These are phyloP conservation scores for Calephelis perditalis DNA, from an alignment of 2,888 invertebrate genomes.

Conservation along the genomic window DNA sequence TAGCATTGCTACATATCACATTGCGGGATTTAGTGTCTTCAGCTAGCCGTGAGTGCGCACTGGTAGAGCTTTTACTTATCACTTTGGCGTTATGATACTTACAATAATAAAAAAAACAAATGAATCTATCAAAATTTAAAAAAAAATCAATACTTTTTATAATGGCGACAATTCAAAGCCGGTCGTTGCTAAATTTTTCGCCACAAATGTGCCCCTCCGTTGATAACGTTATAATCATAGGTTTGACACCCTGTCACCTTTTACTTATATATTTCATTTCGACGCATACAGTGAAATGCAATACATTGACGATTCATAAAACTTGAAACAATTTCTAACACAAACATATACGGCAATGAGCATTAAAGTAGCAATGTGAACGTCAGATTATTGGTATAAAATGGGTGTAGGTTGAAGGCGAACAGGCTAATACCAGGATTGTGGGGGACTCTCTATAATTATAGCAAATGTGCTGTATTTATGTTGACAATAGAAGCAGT, in stretches of 20 bases:
- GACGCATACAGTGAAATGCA: not conserved
- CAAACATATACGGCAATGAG: conserved; percentile 35
- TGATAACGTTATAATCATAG: conserved; percentile 71
- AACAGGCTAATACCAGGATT: conserved; percentile 61
- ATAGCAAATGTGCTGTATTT: conserved; percentile 66
- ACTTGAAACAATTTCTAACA: not conserved
- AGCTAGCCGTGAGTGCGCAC: too few species aligned
- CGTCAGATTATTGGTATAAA: conserved; percentile 33
- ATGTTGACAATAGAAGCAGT: conserved; percentile 52
- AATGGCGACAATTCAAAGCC: conserved; percentile 19
- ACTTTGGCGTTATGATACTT: too few species aligned
- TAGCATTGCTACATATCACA: too few species aligned
- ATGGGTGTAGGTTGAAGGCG: conserved; percentile 44
- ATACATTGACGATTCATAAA: not conserved
- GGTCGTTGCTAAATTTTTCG: conserved; percentile 46
- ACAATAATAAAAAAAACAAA: too few species aligned
- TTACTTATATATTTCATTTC: conserved; percentile 18
- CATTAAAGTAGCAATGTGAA: conserved; percentile 18
- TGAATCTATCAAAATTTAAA: not conserved
- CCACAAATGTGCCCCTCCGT: conserved; percentile 57
- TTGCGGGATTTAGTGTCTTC: too few species aligned
- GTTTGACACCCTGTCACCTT: conserved; percentile 57
- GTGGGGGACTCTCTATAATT: conserved; percentile 62
- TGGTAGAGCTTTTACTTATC: too few species aligned
- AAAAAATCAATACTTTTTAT: conserved; percentile 21